These are phyloP conservation scores for Cheilosia scutellata DNA, from an alignment of 2,888 invertebrate species.

Conservation along the genomic window DNA sequence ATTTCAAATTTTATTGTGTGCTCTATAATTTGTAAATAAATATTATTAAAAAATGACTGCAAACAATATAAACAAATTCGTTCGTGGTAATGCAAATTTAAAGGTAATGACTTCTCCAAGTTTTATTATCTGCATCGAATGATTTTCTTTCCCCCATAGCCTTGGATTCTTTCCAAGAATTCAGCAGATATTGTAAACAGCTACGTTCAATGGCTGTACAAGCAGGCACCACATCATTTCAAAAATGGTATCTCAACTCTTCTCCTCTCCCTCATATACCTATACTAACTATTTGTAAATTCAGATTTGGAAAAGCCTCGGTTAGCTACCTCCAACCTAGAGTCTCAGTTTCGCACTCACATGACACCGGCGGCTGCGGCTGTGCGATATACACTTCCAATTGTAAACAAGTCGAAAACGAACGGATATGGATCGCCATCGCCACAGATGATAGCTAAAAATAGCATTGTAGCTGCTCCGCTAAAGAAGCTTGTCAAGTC, in stretches of 20 bases:
- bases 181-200: conserved; percentile 77
- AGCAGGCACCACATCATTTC: conserved; percentile 76
- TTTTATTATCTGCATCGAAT: background rate
- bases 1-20: too few species aligned
- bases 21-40: background rate
- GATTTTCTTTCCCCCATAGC: conserved; percentile 57
- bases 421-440: conserved; percentile 19
- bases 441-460: background rate
- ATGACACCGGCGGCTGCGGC: background rate
- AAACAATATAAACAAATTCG: conserved; percentile 77
- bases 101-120: conserved; percentile 69
- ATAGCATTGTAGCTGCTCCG: conserved; percentile 1
- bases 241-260: conserved; percentile 67
- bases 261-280: too few species aligned
- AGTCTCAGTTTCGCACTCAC: background rate
- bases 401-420: conserved; percentile 8
- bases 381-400: conserved; percentile 7
- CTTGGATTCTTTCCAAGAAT: conserved; percentile 78
- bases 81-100: conserved; percentile 77
- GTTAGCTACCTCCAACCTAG: background rate
- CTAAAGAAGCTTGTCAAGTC: conserved; percentile 72
- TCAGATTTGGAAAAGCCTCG: conserved; percentile 18
- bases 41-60: conserved; percentile 74
- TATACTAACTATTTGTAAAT: background rate
- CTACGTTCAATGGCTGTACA: conserved; percentile 77